Evolutionary conservation across 1,140 invertebrate genomes (phyloP), one percentile per base, ranked within the genome.

Genomic region (Drosophila sp.): DNA sequence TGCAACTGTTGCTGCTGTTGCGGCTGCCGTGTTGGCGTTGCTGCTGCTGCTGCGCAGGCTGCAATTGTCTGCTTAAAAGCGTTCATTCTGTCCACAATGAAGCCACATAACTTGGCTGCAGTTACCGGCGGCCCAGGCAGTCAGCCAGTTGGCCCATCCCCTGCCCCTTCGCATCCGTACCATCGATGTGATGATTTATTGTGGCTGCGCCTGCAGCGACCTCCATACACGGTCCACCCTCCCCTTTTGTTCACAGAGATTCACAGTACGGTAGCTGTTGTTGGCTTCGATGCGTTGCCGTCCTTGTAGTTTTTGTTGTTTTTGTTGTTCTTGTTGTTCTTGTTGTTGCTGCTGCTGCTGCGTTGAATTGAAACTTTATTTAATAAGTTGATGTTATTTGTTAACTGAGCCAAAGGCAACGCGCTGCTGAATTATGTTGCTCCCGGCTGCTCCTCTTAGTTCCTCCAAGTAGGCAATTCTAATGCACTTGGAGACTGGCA

Each of bases 341-440:
- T n/a, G 18, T 43, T 43, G 57, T 59, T 63, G 50, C 25, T 46
- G 48, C 57, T 51, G 62, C 62, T 54, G 41, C 32, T 54, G 54
- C 63, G 41, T 65, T 76, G 81, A 80, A 86, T 86, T 86, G 81
- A 86, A 86, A 86, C 78, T 86, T 89, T 89, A 89, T 89, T 89
- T 89, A 89, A 89, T 89, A 89, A 89, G 83, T 89, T 83, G 83
- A 89, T 89, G 83, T 89, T 89, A 89, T 89, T 89, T 89, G 83
- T 89, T 89, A 89, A 89, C 83, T 83, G 83, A 63, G 70, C 72
- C 14, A 83, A 89, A 80, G 78, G 81, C 18, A 38, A 18, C 75
- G 61, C 59, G 64, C 57, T 43, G 75, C 63, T 78, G 67, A 86
- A 74, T 81, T 87, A 86, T 87, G 76, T 78, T 63, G 59, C 65